Conservation (phyloP, 1,140 invertebrate genomes). For the Nilaparvata lugens region DNA sequence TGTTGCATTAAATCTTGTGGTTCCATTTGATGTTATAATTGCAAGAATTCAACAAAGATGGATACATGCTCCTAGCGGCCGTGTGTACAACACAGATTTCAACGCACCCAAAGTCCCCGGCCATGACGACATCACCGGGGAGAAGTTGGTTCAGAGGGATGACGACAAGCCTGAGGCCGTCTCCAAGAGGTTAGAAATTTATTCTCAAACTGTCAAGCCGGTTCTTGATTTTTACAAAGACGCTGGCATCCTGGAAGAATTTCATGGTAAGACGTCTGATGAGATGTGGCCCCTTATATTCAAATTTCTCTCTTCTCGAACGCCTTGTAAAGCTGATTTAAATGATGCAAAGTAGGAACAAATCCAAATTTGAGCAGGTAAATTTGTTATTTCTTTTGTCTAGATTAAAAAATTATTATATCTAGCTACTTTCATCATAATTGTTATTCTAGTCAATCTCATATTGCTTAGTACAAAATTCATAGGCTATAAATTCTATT, state of each 20-base stretch:
- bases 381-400: too few species aligned
- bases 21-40: slow-evolving; percentile 86
- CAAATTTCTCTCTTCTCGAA: slow-evolving; percentile 20
- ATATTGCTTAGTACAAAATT: too few species aligned
- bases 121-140: slow-evolving; percentile 87
- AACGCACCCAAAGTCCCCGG: slow-evolving; percentile 80
- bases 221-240: slow-evolving; percentile 75
- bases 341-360: too few species aligned
- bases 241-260: slow-evolving; percentile 65
- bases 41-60: slow-evolving; percentile 69
- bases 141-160: slow-evolving; percentile 71
- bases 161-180: slow-evolving; percentile 90
- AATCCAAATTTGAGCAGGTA: too few species aligned
- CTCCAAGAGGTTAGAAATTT: slow-evolving; percentile 63
- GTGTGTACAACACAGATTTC: slow-evolving; percentile 90
- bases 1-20: slow-evolving; percentile 77
- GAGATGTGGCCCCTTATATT: slow-evolving; percentile 75
- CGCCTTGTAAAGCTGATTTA: too few species aligned
- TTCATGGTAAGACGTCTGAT: slow-evolving; percentile 74
- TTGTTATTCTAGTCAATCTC: too few species aligned
- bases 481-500: too few species aligned
- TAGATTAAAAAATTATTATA: too few species aligned
- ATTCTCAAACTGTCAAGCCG: slow-evolving; percentile 64
- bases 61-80: slow-evolving; percentile 81
- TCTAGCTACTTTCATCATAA: too few species aligned